These are phyloP conservation scores for Chionomys nivalis DNA, from an alignment of 2,113 vertebrate species.

Conservation along the genomic window DNA sequence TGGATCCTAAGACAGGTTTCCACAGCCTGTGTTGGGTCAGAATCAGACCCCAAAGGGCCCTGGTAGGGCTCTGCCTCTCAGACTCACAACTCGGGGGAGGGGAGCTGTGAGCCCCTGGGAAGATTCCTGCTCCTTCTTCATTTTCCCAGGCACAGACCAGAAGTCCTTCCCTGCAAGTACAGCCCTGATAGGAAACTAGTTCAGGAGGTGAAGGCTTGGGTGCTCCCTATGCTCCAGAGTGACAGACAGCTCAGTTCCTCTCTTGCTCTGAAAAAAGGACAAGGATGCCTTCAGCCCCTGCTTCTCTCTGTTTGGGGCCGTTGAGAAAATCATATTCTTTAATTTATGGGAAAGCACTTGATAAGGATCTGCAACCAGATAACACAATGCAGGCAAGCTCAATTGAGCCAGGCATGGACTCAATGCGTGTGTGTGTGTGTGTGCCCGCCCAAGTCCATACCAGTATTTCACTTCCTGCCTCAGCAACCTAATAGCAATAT, in stretches of 20 bases:
- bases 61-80: not conserved
- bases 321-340: not conserved
- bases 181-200: not conserved
- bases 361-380: not conserved
- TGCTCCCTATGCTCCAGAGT: accelerated
- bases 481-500: not conserved
- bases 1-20: not conserved
- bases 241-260: not conserved
- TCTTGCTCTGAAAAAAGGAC: not conserved
- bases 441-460: accelerated
- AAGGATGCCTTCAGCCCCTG: not conserved
- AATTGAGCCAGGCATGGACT: not conserved
- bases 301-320: not conserved
- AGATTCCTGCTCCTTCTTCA: not conserved
- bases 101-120: not conserved
- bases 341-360: not conserved
- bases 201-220: not conserved
- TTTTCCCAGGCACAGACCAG: too few species aligned
- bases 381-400: not conserved
- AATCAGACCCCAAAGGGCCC: not conserved
- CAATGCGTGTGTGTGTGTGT: not conserved
- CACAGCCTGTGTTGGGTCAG: not conserved
- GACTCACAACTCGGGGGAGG: not conserved
- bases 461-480: not conserved
- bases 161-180: not conserved